These are phyloP conservation scores for Apogon talboti DNA, from an alignment of 2,797 vertebrate species.

Conservation along the genomic window DNA sequence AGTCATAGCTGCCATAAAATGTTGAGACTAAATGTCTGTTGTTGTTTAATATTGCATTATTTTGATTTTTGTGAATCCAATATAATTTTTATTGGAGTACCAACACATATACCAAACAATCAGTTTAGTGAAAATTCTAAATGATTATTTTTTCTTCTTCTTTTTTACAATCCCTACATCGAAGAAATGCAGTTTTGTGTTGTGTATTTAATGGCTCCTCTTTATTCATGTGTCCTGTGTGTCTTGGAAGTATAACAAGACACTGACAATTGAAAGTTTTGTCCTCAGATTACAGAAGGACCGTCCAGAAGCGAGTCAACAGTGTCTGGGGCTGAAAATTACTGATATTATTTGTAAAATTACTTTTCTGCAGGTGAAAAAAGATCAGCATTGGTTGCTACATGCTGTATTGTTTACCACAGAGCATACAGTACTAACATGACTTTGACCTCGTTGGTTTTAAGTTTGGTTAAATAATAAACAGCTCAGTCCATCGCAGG, in stretches of 20 bases:
- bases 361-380: neutral
- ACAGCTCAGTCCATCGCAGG: neutral
- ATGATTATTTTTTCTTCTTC: constrained; percentile 1
- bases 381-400: constrained; percentile 9
- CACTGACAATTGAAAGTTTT: neutral
- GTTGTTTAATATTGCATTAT: neutral
- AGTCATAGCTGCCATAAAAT: neutral
- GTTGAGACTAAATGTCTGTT: neutral
- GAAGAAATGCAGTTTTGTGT: neutral
- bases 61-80: neutral
- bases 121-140: too few relatives aligned
- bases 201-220: neutral
- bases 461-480: neutral
- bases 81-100: neutral
- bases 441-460: too few relatives aligned
- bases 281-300: neutral
- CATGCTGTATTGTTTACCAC: neutral
- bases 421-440: neutral
- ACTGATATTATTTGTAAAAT: too few relatives aligned
- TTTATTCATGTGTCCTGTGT: neutral
- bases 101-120: neutral
- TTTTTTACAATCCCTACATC: neutral
- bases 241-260: neutral
- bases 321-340: too few relatives aligned
- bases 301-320: neutral